Conservation (phyloP, 2,113 vertebrate genomes). For the Oryzias celebensis region DNA sequence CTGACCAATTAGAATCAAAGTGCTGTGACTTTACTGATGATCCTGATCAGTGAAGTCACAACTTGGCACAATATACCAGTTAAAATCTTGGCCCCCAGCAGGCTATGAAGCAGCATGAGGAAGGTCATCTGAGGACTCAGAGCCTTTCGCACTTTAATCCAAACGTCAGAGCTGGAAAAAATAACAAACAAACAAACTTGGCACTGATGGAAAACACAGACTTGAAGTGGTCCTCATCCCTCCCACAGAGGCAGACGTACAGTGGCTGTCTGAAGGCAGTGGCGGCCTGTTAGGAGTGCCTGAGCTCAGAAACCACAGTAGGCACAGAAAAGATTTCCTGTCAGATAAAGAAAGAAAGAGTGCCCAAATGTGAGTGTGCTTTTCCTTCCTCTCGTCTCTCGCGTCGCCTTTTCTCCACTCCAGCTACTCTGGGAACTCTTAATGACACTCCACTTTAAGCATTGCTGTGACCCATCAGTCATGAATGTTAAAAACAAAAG, state of each 20-base stretch:
- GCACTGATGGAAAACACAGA: constrained; percentile 30
- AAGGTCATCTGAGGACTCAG: constrained; percentile 8
- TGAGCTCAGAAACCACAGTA: constrained; percentile 46
- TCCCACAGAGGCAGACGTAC: constrained; percentile 5
- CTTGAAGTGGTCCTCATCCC: constrained; percentile 20
- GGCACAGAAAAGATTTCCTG: constrained; percentile 30
- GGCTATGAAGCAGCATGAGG: too few relatives aligned
- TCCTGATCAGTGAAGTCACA: too few relatives aligned
- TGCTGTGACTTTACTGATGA: too few relatives aligned
- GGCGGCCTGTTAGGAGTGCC: constrained; percentile 11
- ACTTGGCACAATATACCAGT: too few relatives aligned
- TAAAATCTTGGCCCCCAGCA: too few relatives aligned
- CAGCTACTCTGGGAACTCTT: constrained; percentile 56
- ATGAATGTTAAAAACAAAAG: constrained; percentile 38
- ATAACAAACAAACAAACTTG: constrained; percentile 3
- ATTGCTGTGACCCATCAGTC: constrained; percentile 49
- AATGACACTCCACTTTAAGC: constrained; percentile 43
- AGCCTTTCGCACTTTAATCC: constrained; percentile 24
- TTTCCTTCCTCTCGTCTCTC: constrained; percentile 44
- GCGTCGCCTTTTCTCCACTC: constrained; percentile 38
- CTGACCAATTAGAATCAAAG: too few relatives aligned
- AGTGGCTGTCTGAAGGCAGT: constrained; percentile 15
- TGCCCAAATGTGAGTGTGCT: too few relatives aligned
- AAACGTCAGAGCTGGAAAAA: constrained; percentile 36
- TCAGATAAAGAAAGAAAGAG: too few relatives aligned